These are phyloP conservation scores for Noctua comes DNA, from an alignment of 2,888 invertebrate genomes.

Conservation along the genomic window DNA sequence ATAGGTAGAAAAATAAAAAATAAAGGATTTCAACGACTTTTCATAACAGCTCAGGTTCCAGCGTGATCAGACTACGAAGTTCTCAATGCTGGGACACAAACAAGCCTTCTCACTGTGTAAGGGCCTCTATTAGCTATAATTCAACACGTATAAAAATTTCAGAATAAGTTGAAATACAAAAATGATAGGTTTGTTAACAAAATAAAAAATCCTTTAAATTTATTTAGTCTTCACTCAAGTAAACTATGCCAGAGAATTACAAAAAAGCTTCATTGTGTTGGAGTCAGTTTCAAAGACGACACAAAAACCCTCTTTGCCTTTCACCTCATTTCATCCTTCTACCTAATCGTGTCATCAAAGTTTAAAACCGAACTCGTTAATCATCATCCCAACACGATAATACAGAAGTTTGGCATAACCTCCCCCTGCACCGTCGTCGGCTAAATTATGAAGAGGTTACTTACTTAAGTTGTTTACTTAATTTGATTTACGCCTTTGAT, in stretches of 20 bases:
- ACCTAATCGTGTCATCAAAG: slow-evolving; percentile 30
- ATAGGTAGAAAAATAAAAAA: not conserved
- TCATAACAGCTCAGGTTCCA: not conserved
- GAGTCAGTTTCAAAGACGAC: slow-evolving; percentile 7
- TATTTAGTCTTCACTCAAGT: not conserved
- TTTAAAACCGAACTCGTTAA: slow-evolving; percentile 48
- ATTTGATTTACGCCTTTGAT: slow-evolving; percentile 16
- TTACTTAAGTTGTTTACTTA: slow-evolving; percentile 30
- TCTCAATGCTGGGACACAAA: not conserved
- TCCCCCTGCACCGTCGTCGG: slow-evolving; percentile 13
- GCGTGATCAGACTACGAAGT: not conserved
- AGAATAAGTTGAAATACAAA: not conserved
- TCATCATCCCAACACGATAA: slow-evolving; percentile 43
- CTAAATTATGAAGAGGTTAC: slow-evolving; percentile 46
- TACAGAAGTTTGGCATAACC: slow-evolving; percentile 40
- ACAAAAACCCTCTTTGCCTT: slow-evolving; percentile 6
- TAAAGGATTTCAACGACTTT: not conserved
- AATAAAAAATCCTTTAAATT: too few species aligned
- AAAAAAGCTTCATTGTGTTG: not conserved
- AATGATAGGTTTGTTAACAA: too few species aligned
- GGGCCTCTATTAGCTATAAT: not conserved
- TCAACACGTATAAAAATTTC: not conserved
- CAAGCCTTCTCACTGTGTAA: not conserved
- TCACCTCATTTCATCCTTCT: slow-evolving; percentile 22
- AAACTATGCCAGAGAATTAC: not conserved